phyloP scores from a whole-genome alignment of 1,140 invertebrate genomes.

The Magallana gigas region DNA sequence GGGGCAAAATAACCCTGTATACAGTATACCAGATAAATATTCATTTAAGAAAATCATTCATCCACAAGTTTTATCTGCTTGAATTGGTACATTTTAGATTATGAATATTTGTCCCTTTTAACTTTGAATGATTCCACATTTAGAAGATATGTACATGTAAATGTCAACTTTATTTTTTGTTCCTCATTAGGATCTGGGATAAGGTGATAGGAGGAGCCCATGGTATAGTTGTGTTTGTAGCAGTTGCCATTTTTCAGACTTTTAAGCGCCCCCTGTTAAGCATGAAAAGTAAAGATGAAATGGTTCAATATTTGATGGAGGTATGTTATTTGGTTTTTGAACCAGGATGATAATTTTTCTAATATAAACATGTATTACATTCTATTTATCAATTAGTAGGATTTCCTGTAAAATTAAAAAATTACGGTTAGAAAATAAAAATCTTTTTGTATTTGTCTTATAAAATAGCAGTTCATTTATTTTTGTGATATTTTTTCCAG shows the following conservation, averaged over 20 bases:
- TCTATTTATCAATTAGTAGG: background rate
- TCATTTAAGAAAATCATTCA: too few species aligned
- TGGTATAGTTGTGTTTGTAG: conserved; percentile 89
- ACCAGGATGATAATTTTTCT: too few species aligned
- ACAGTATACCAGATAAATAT: too few species aligned
- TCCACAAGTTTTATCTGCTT: too few species aligned
- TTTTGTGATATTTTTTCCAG: conserved; percentile 79
- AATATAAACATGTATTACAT: too few species aligned
- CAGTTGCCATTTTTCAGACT: conserved; percentile 86
- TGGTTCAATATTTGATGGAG: conserved; percentile 84
- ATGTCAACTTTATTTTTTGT: conserved; percentile 67
- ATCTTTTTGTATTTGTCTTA: conserved; percentile 46
- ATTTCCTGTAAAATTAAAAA: background rate
- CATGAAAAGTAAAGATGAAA: conserved; percentile 82
- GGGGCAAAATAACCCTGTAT: too few species aligned
- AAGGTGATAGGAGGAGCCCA: conserved; percentile 91
- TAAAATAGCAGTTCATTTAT: too few species aligned
- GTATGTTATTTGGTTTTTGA: conserved; percentile 77
- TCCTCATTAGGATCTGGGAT: conserved; percentile 87
- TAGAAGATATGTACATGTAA: too few species aligned
- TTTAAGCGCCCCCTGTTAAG: conserved; percentile 84
- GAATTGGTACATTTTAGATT: too few species aligned
- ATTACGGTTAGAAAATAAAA: background rate
- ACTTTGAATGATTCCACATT: too few species aligned
- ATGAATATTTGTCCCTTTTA: too few species aligned